Evolutionary conservation across 2,797 vertebrate species (phyloP).

Genomic region (Myotis vivesi): DNA sequence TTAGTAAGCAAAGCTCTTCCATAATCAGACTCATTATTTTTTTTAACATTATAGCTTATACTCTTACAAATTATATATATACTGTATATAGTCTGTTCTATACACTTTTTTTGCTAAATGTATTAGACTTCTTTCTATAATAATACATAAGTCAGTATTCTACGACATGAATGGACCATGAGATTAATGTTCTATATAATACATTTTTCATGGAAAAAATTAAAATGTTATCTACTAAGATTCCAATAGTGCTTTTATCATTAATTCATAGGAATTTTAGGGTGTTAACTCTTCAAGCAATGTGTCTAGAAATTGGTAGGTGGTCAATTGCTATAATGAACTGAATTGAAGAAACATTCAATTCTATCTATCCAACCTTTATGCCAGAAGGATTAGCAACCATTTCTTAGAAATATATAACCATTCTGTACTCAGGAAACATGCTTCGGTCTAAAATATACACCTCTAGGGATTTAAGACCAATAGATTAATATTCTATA

Average conservation of each 20-base stretch:
- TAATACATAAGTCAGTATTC: neutral
- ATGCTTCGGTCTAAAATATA: neutral
- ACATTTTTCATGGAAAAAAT: slow-evolving; percentile 9
- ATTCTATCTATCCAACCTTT: neutral
- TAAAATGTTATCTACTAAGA: neutral
- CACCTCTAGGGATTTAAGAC: neutral
- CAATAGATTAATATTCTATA: neutral
- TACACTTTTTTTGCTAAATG: slow-evolving; percentile 6
- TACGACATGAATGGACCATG: neutral
- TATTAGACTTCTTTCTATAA: neutral
- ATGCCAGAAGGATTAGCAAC: neutral
- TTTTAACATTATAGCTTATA: neutral
- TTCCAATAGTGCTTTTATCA: slow-evolving; percentile 34
- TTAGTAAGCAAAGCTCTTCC: slow-evolving; percentile 10
- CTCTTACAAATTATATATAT: neutral
- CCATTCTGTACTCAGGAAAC: slow-evolving; percentile 8
- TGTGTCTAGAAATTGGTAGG: neutral
- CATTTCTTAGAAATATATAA: slow-evolving; percentile 38
- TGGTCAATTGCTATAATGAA: neutral
- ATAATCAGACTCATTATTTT: slow-evolving; percentile 27
- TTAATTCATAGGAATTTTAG: slow-evolving; percentile 39
- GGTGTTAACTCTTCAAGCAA: neutral
- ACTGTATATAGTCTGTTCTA: neutral
- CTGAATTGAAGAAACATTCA: neutral
- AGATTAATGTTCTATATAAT: slow-evolving; percentile 15